Evolutionary conservation across 2,797 vertebrate genomes (phyloP), one percentile per base, ranked within the genome.

Genomic region (Kryptolebias ocellatus): DNA sequence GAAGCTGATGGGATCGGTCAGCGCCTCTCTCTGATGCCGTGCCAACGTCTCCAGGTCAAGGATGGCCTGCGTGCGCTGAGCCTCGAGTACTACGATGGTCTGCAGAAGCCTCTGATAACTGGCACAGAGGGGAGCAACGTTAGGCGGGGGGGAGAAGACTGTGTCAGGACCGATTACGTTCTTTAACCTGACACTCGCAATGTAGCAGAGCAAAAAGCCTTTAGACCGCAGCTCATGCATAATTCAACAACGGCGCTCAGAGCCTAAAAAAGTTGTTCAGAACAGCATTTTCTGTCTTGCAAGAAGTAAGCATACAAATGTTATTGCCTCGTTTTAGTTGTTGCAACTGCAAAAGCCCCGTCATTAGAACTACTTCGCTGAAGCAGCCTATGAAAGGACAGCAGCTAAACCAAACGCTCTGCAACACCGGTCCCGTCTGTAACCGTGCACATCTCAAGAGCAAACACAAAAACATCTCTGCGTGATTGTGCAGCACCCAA

Each of bases 61-160:
- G 83, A 99, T 95, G 88, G 97, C 97, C 94, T 98, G 98, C 50
- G 96, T 95, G 69, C 97, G 96, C 84, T 99, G 98, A 83, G 98
- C 97, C 92, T 99, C 98, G 10, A 99, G 95, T 49, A 99, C 96
- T 11, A 96, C 95, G 74, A 99, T 98, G 83, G 98, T 99, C 94
- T 99, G 98, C 89, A 99, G 95, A 82, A 99, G 94, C 91, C 98
- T 96, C 96, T 99, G 98, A 90, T 99, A 99, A 95, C 98, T 99
- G 93, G 81, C 74, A 79, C 0, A 50, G 47, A 81, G 49, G 50
- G n/a, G 11, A 55, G 62, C 16, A 11, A 85, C 59, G 89, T 76
- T 70, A 85, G 76, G 74, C 67, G 15, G 29, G 74, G 64, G 15
- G 29, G 63, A 54, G 56, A 20, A 31, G 55, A 50, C 58, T 47